A percentile compares a stretch with the other conserved stretches of the same genome.
phyloP scores from a whole-genome alignment of 2,888 invertebrate genomes.

The Amaurobius ferox region DNA sequence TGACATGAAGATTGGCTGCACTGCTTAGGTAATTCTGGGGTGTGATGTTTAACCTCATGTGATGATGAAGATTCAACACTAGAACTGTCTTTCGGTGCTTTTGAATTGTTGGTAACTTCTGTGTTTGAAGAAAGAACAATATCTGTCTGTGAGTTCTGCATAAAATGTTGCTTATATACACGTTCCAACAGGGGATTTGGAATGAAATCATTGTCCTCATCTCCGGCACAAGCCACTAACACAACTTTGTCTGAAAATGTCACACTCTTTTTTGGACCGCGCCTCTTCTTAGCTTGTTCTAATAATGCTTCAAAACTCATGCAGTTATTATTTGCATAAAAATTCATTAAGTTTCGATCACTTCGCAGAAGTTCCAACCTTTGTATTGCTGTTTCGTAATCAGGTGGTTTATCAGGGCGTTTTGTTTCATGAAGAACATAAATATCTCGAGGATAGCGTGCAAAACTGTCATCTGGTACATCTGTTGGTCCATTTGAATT shows the following conservation, averaged over 20 bases:
- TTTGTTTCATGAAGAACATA: conserved; percentile 39
- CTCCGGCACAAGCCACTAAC: conserved; percentile 93
- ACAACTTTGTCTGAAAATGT: conserved; percentile 97
- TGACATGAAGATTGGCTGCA: conserved; percentile 82
- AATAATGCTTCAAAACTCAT: conserved; percentile 44
- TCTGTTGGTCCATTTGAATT: conserved; percentile 38
- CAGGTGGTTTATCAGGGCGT: conserved; percentile 74
- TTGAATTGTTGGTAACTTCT: conserved; percentile 17
- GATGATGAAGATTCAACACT: background rate
- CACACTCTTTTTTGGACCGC: conserved; percentile 88
- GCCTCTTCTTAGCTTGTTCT: conserved; percentile 76
- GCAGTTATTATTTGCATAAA: conserved; percentile 24
- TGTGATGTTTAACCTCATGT: background rate
- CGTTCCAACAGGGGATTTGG: conserved; percentile 93
- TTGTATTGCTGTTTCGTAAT: conserved; percentile 75
- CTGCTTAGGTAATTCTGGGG: conserved; percentile 49
- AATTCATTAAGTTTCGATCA: conserved; percentile 42
- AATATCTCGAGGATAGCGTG: conserved; percentile 10
- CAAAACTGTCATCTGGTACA: conserved; percentile 31
- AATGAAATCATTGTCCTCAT: conserved; percentile 93
- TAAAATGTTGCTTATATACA: conserved; percentile 80
- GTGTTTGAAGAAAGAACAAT: background rate
- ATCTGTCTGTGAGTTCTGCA: conserved; percentile 76
- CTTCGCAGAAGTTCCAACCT: conserved; percentile 72
- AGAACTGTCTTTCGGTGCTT: conserved; percentile 16